A percentile compares a stretch with the other conserved stretches of the same genome.
Evolutionary conservation across 2,113 vertebrate species (phyloP).

Genomic region (Sarotherodon lohbergeri): DNA sequence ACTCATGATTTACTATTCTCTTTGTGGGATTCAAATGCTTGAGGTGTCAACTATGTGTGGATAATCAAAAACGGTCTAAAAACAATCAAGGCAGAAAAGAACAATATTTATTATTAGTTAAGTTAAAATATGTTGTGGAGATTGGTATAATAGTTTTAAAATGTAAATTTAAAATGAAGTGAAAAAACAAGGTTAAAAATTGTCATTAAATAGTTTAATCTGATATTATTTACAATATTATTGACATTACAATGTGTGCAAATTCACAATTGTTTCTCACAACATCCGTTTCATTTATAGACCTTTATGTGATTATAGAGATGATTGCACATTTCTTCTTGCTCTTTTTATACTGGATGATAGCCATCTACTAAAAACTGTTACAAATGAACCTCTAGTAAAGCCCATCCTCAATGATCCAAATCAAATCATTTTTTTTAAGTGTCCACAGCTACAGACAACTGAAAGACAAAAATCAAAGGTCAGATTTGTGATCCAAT

Average conservation of each 20-base stretch:
- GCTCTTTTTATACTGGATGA: background rate
- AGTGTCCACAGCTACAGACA: background rate
- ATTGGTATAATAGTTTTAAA: background rate
- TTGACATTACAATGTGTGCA: background rate
- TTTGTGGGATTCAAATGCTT: background rate
- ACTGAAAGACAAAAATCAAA: background rate
- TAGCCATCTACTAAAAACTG: background rate
- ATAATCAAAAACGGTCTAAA: background rate
- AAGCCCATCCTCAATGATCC: background rate
- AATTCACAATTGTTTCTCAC: background rate
- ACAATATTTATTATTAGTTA: background rate
- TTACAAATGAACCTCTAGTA: background rate
- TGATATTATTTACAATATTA: background rate
- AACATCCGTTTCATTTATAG: background rate
- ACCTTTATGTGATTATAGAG: background rate
- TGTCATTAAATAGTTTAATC: background rate
- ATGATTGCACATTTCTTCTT: background rate
- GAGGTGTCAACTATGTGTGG: background rate
- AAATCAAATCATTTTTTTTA: background rate
- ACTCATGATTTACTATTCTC: background rate
- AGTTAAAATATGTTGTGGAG: background rate
- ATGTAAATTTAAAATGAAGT: background rate
- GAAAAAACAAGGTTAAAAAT: background rate
- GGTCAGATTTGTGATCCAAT: background rate
- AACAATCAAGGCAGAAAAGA: background rate